Percentiles rank a stretch among this genome's conserved stretches.
phyloP scores from a whole-genome alignment of 37 sponge, comb jelly and placozoan genomes.

The Crambe crambe region DNA sequence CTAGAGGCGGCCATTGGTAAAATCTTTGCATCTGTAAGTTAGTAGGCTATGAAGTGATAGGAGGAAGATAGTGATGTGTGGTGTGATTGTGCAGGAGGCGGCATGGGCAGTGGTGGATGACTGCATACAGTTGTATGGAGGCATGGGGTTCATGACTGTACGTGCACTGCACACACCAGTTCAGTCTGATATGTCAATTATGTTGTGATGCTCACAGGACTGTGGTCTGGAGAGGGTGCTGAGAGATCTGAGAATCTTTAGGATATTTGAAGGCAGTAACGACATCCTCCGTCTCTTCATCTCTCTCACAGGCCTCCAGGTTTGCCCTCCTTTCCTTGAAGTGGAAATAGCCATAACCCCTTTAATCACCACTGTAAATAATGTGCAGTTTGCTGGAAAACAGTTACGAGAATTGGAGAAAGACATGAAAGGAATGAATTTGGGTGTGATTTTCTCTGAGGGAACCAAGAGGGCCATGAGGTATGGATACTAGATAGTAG shows the following conservation, averaged over 20 bases:
- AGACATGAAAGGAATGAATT: conserved; percentile 65
- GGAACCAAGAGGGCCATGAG: conserved; percentile 77
- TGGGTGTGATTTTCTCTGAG: conserved; percentile 70
- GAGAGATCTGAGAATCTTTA: conserved; percentile 95
- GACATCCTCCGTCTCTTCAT: conserved; percentile 97
- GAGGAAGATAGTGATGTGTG: too few species aligned
- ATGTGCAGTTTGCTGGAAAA: conserved; percentile 77
- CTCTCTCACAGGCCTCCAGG: conserved; percentile 95
- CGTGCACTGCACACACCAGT: too few species aligned
- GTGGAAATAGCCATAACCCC: too few species aligned
- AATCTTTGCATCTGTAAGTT: conserved; percentile 73
- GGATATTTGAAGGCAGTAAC: conserved; percentile 99
- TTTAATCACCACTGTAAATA: too few species aligned
- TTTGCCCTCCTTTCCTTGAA: conserved; percentile 4
- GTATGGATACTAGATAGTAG: conserved; percentile 6
- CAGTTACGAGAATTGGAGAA: conserved; percentile 68
- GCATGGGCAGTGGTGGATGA: conserved; percentile 98
- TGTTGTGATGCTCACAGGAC: conserved; percentile 39
- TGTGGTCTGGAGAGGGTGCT: conserved; percentile 92
- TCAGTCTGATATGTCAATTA: not conserved
- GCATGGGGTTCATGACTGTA: conserved; percentile 98
- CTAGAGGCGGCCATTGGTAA: conserved; percentile 99
- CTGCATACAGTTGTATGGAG: conserved; percentile 94
- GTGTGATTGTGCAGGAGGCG: conserved; percentile 79
- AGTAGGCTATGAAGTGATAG: too few species aligned